Evolutionary conservation across 2,888 invertebrate species (phyloP).

Genomic region (Acheta domesticus): DNA sequence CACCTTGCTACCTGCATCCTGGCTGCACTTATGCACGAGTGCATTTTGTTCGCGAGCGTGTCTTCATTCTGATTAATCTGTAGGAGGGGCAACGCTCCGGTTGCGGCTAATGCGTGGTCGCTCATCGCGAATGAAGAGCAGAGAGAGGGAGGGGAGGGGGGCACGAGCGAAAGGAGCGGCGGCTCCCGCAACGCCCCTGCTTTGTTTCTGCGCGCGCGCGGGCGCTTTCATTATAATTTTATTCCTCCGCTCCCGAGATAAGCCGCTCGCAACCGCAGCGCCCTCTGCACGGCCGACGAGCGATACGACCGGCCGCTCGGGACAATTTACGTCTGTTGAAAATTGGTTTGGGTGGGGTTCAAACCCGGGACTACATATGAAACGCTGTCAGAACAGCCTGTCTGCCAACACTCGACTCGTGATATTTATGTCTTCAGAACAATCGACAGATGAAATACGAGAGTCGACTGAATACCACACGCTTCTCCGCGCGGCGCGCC

Average conservation of each 20-base stretch:
- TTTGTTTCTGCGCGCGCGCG: too few species aligned
- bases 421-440: conserved; percentile 18
- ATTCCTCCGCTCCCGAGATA: background rate
- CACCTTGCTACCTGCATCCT: too few species aligned
- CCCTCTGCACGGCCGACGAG: background rate
- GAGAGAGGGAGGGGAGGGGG: too few species aligned
- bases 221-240: background rate
- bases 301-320: background rate
- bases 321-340: conserved; percentile 9
- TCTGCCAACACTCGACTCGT: background rate
- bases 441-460: conserved; percentile 10
- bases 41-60: too few species aligned
- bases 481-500: background rate
- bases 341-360: conserved; percentile 18
- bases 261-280: background rate
- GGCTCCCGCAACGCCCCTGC: too few species aligned
- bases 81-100: too few species aligned
- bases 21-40: too few species aligned
- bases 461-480: background rate
- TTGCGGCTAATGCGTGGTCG: too few species aligned
- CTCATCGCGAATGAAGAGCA: too few species aligned
- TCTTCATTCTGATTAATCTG: too few species aligned
- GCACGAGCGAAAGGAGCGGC: too few species aligned
- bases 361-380: conserved; percentile 7
- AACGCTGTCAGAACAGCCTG: background rate